phyloP scores from a whole-genome alignment of 2,888 invertebrate species.

The Rotaria sp. region DNA sequence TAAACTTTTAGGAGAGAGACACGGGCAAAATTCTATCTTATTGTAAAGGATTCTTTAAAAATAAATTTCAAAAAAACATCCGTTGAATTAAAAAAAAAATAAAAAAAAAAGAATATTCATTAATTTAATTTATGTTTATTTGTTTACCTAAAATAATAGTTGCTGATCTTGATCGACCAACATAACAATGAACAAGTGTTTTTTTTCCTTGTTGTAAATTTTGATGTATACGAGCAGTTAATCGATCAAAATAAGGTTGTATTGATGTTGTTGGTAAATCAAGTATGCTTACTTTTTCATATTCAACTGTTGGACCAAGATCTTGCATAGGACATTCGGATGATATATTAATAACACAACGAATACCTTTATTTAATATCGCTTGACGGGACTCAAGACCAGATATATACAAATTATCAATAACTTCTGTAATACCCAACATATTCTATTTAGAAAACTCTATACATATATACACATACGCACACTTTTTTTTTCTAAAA shows the following conservation, averaged over 20 bases:
- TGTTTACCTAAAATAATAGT: background rate
- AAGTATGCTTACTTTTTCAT: background rate
- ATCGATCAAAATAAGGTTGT: conserved; percentile 18
- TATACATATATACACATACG: background rate
- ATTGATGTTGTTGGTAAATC: background rate
- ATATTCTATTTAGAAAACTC: background rate
- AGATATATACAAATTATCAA: conserved; percentile 2
- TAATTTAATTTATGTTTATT: background rate
- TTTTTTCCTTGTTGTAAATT: conserved; percentile 9
- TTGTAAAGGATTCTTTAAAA: no score
- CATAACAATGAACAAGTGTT: conserved; percentile 27
- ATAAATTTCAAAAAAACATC: no score
- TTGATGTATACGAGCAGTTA: conserved; percentile 25
- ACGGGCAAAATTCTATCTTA: no score
- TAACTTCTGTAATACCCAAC: conserved; percentile 27
- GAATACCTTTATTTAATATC: conserved; percentile 16
- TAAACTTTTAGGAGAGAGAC: no score
- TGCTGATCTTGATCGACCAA: conserved; percentile 15
- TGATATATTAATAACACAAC: conserved; percentile 18
- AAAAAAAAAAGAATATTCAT: no score
- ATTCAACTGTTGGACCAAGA: conserved; percentile 16
- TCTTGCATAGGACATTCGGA: background rate
- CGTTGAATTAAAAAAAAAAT: no score
- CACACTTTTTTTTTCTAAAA: background rate
- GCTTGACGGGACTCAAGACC: conserved; percentile 19